phyloP scores from a whole-genome alignment of 2,113 vertebrate species.

The Pluvialis apricaria region DNA sequence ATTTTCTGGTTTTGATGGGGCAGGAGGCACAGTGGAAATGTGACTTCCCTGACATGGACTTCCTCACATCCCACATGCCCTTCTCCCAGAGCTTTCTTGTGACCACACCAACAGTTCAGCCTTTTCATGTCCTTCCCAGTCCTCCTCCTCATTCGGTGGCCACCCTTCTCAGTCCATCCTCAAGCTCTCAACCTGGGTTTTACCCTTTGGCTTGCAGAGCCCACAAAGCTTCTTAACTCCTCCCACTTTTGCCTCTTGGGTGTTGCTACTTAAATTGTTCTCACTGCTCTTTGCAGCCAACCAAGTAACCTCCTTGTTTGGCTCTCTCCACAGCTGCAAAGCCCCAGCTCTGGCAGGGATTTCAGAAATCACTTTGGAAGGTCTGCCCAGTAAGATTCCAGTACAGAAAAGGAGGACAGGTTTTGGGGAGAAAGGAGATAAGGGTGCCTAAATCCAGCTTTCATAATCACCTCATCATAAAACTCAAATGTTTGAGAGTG shows the following conservation, averaged over 20 bases:
- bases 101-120: neutral
- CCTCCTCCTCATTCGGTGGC: neutral
- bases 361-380: neutral
- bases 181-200: neutral
- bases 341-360: neutral
- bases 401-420: neutral
- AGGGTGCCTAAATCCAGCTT: neutral
- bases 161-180: neutral
- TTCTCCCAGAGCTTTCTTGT: neutral
- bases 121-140: neutral
- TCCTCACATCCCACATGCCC: neutral
- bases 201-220: neutral
- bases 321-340: neutral
- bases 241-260: neutral
- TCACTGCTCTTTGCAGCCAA: neutral
- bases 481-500: neutral
- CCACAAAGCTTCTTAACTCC: neutral
- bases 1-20: neutral
- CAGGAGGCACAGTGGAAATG: neutral
- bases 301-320: neutral
- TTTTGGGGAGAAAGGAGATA: neutral
- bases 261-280: neutral
- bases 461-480: neutral
- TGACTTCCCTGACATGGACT: accelerated
- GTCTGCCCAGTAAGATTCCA: neutral